phyloP scores from a whole-genome alignment of 2,888 invertebrate species.

The Tinea semifulvella region DNA sequence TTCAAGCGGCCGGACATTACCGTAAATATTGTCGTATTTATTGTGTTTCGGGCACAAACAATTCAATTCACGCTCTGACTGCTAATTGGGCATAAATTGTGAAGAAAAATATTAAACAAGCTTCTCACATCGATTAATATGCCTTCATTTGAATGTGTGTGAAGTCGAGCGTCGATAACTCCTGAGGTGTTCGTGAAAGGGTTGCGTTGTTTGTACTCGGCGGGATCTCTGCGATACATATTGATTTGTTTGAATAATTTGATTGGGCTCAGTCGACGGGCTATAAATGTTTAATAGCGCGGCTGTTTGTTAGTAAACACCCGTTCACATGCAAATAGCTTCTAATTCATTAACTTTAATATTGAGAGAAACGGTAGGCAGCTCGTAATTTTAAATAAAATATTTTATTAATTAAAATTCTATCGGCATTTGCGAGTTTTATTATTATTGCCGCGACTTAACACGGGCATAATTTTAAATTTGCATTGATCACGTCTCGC shows the following conservation, averaged over 20 bases:
- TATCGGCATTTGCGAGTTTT: background rate
- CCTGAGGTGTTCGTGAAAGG: conserved; percentile 36
- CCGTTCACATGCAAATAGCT: conserved; percentile 1
- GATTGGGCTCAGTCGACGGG: conserved; percentile 5
- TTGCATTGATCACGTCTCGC: background rate
- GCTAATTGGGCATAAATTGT: conserved; percentile 64
- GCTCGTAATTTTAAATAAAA: background rate
- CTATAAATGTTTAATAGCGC: conserved; percentile 3
- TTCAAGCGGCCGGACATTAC: conserved; percentile 55
- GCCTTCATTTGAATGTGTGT: conserved; percentile 53
- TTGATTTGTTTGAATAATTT: conserved; percentile 6
- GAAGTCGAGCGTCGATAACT: conserved; percentile 43
- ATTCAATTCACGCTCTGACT: conserved; percentile 62
- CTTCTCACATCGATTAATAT: conserved; percentile 57
- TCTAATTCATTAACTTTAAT: conserved; percentile 9
- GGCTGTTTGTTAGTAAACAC: conserved; percentile 10
- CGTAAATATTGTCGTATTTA: conserved; percentile 66
- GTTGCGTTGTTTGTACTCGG: conserved; percentile 25
- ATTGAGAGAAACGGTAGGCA: background rate
- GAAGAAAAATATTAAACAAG: conserved; percentile 60
- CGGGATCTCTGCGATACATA: background rate
- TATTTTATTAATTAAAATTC: conserved; percentile 2
- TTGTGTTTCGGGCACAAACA: conserved; percentile 61
- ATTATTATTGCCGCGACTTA: conserved; percentile 1
- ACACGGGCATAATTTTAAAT: background rate